phyloP scores from a whole-genome alignment of 2,797 vertebrate genomes.

The Sebastes vulpes region DNA sequence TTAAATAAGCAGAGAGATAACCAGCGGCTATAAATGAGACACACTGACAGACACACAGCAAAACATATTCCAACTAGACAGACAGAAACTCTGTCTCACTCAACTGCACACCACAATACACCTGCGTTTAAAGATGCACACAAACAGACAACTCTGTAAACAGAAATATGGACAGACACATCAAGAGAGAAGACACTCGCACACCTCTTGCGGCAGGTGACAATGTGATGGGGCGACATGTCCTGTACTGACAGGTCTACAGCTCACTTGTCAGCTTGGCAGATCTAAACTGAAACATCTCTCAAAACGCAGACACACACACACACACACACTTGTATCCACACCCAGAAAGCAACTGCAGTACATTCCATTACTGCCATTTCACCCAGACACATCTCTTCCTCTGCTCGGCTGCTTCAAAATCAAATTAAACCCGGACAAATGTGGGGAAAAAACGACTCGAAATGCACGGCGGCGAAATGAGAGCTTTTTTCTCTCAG shows the following conservation, averaged over 20 bases:
- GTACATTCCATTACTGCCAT: constrained; percentile 29
- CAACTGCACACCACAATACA: neutral
- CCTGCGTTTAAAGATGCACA: neutral
- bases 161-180: neutral
- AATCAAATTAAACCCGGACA: constrained; percentile 42
- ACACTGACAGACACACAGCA: neutral
- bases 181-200: neutral
- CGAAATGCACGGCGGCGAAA: neutral
- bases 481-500: constrained; percentile 10
- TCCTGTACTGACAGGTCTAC: constrained; percentile 10
- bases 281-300: constrained; percentile 30
- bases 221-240: neutral
- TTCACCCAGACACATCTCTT: constrained; percentile 13
- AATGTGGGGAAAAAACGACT: constrained; percentile 11
- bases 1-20: constrained; percentile 13
- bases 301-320: neutral
- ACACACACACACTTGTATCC: constrained; percentile 8
- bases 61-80: neutral
- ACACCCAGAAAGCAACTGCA: neutral
- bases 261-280: constrained; percentile 24
- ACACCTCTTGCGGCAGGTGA: neutral
- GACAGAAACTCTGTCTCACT: neutral
- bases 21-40: neutral
- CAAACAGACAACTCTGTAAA: neutral
- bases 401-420: constrained; percentile 27